Conservation (phyloP, 2,888 invertebrate species). For the Mycalesis mineus region DNA sequence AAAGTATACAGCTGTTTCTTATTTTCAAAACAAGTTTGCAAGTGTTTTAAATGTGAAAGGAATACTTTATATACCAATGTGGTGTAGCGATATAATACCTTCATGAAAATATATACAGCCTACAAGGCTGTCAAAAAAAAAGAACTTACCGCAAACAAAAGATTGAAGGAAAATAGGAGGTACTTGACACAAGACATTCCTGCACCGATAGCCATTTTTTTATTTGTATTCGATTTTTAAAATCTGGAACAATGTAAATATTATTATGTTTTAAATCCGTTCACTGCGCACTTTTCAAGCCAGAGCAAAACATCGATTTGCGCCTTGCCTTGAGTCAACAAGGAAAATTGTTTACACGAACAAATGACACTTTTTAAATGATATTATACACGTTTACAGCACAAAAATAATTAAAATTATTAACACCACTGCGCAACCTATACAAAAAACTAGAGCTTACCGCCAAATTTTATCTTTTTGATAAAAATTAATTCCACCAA, state of each 20-base stretch:
- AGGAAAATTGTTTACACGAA: not conserved
- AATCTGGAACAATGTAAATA: slow-evolving; percentile 56
- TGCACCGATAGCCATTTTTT: slow-evolving; percentile 84
- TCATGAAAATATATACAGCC: too few species aligned
- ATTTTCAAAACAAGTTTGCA: too few species aligned
- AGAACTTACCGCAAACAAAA: slow-evolving; percentile 89
- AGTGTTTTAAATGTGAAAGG: not conserved
- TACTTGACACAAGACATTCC: slow-evolving; percentile 94
- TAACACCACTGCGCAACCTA: not conserved
- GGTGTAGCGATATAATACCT: too few species aligned
- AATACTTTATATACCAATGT: too few species aligned
- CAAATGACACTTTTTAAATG: not conserved
- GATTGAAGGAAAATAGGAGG: slow-evolving; percentile 91
- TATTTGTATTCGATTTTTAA: slow-evolving; percentile 39
- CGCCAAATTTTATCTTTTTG: slow-evolving; percentile 20
- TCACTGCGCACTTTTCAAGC: slow-evolving; percentile 22
- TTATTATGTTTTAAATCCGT: slow-evolving; percentile 2
- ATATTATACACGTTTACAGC: too few species aligned
- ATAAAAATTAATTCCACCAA: slow-evolving; percentile 10
- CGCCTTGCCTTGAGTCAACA: slow-evolving; percentile 36
- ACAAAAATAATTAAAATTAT: not conserved
- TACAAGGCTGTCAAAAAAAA: not conserved
- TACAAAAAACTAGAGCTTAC: slow-evolving; percentile 17
- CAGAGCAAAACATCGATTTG: slow-evolving; percentile 52
- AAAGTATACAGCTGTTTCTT: too few species aligned